Base-by-base conservation (phyloP, 2,797 vertebrate species). In the Pagetopsis macropterus region DNA sequence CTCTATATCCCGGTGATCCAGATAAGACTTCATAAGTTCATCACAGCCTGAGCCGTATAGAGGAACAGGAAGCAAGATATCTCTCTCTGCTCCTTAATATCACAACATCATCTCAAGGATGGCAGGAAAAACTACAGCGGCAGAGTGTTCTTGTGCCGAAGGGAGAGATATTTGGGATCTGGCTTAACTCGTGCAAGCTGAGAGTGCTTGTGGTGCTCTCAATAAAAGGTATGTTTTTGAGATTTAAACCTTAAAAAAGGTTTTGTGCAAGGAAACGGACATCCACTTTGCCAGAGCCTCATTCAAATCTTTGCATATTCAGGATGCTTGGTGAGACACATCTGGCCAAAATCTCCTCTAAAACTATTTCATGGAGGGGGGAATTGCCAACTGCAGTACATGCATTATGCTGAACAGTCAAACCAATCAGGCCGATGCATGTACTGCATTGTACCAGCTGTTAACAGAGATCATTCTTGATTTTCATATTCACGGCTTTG, bases 391-490 rank as follows among this genome's bases (percentile, higher is more conserved):
- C 84, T 82, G 83, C 81, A 79, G 72, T 71, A 85, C 70, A 85
- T 81, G 81, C 83, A 84, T 87, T 85, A 89, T 87, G 88, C 84
- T 88, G 86, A 87, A 62, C 65, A 86, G 79, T 69, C 59, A 55
- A 84, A 87, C 73, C 71, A 88, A 88, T 88, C 86, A 82, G 77
- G 57, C 63, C 60, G 15, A 68, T 48, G 58, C 83, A 83, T 79
- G 81, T 76, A 83, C 72, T 77, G 72, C 84, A 80, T 70, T 76
- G 77, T 65, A 82, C 21, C 87, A 91, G 87, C 78, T 91, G 83
- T 76, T 76, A 63, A 75, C 67, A 84, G 16, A 68, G 75, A 86
- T 81, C 72, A 60, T 73, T 78, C 81, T 84, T 86, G 58, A 70
- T 79, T 84, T 84, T 72, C 58, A 81, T 57, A 75, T 56, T 68